A percentile compares a stretch with the other conserved stretches of the same genome.
phyloP scores from a whole-genome alignment of 2,888 invertebrate species.

The Caenorhabditis virilis region DNA sequence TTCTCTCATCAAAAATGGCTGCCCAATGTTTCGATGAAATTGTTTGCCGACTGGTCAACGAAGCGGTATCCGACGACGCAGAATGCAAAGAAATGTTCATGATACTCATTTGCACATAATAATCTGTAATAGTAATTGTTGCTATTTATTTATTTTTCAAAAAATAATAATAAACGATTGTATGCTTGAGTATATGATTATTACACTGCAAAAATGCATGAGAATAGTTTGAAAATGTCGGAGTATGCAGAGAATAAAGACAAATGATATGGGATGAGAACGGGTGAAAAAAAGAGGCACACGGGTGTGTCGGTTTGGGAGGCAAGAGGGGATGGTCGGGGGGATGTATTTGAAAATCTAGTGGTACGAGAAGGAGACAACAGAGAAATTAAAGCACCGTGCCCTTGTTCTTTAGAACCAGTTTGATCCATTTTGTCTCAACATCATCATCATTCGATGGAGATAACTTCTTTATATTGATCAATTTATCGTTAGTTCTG shows the following conservation, averaged over 20 bases:
- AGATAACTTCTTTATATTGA: too few relatives aligned
- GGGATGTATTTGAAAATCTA: too few relatives aligned
- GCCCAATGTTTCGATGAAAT: slow-evolving; percentile 24
- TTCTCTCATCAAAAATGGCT: slow-evolving; percentile 35
- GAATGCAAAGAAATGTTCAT: slow-evolving; percentile 32
- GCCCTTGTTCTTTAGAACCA: slow-evolving; percentile 38
- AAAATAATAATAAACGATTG: not conserved
- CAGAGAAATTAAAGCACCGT: not conserved
- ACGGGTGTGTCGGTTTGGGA: too few relatives aligned
- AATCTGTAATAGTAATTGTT: not conserved
- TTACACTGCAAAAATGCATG: slow-evolving; percentile 29
- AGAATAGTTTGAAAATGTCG: slow-evolving; percentile 16
- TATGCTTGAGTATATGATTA: not conserved
- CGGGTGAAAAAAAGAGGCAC: not conserved
- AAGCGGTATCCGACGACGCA: slow-evolving; percentile 35
- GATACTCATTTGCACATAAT: slow-evolving; percentile 9
- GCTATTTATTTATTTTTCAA: not conserved
- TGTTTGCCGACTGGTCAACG: slow-evolving; percentile 29
- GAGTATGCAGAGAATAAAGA: slow-evolving; percentile 18
- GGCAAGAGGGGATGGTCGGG: too few relatives aligned
- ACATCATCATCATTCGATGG: not conserved
- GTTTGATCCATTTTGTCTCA: slow-evolving; percentile 10
- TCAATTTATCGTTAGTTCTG: too few relatives aligned
- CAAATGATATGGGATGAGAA: slow-evolving; percentile 30
- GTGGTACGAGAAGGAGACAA: slow-evolving; percentile 24